phyloP scores from a whole-genome alignment of 2,113 vertebrate genomes.

The Poeciliopsis occidentalis region DNA sequence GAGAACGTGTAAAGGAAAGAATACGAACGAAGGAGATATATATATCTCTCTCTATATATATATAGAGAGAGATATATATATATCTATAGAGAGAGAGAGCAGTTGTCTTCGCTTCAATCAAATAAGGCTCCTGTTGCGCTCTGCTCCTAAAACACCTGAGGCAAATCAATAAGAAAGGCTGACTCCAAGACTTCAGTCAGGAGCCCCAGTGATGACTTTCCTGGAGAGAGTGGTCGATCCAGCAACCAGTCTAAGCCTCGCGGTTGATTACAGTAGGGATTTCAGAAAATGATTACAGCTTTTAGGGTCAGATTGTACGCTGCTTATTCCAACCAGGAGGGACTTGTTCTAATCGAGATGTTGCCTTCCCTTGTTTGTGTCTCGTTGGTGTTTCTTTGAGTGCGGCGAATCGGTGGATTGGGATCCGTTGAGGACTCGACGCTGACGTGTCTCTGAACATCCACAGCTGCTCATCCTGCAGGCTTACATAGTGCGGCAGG shows the following conservation, averaged over 20 bases:
- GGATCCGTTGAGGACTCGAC: slow-evolving; percentile 11
- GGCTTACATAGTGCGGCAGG: not conserved
- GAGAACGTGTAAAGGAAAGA: slow-evolving; percentile 17
- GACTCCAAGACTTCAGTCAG: slow-evolving; percentile 71
- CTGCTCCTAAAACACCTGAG: slow-evolving; percentile 65
- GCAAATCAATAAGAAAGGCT: slow-evolving; percentile 71
- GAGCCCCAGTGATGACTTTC: slow-evolving; percentile 65
- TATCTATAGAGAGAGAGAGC: not conserved
- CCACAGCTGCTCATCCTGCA: slow-evolving; percentile 20
- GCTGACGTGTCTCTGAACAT: slow-evolving; percentile 8
- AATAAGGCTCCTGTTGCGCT: slow-evolving; percentile 62
- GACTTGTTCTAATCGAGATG: slow-evolving; percentile 62
- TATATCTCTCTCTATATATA: not conserved
- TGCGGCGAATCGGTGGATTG: slow-evolving; percentile 19
- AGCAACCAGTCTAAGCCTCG: slow-evolving; percentile 57
- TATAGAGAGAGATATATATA: slow-evolving; percentile 11
- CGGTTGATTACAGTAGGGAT: slow-evolving; percentile 65
- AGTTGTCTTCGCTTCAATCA: slow-evolving; percentile 58
- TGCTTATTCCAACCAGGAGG: slow-evolving; percentile 54
- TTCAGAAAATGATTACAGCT: slow-evolving; percentile 69
- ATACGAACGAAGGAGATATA: not conserved
- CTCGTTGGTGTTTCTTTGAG: slow-evolving; percentile 50
- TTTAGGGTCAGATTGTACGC: slow-evolving; percentile 66
- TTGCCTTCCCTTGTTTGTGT: slow-evolving; percentile 63
- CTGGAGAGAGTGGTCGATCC: slow-evolving; percentile 54